Base-by-base conservation (phyloP, 35 echinoderm and acorn worm species). In the Holothuria glaberrima region DNA sequence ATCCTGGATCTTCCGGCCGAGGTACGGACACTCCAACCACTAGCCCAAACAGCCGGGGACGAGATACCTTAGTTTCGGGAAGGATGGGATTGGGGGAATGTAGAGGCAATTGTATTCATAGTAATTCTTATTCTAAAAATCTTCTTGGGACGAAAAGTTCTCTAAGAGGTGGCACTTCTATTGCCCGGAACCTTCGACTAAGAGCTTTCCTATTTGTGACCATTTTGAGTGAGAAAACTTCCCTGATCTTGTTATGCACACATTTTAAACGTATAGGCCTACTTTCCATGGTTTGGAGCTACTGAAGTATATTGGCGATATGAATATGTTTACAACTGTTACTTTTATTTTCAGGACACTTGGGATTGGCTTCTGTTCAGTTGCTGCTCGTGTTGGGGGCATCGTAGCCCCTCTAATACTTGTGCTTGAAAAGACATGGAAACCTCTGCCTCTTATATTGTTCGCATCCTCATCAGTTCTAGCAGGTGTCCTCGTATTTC, bases 361-460 rank as follows among this genome's bases (percentile, higher is more conserved):
- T 29, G 73, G 91, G 5, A 58, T 92, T 34, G 91, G 91, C 19
- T 22, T 82, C 19, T 92, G 84, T n/a, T 88, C 84, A 5, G 50
- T 92, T 56, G 68, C 86, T 22, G 84, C 91, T 30, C 86, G 91
- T 10, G 34, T 92, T 31, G 91, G 91, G 20, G 71, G 85, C 7
- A 88, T 92, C 45, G 12, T 92, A 20, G 70, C 91, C 0, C 91
- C 91, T 0, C 86, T 92, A 13, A 81, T 92, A 18, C 58, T 92
- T 18, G 86, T 75, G 0, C 57, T 88, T 48, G 71, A 77, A 26
- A 65, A 26, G 25, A 13, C 24, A n/a, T 80, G 73, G 84, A 9
- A 12, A n/a, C 29, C 71, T 10, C 72, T 92, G 2, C 83, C 85
- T 70, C 57, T 92, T 20, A 30, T 88, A 38, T 46, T 78, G n/a